Evolutionary conservation across 2,888 invertebrate genomes (phyloP).

Genomic region (Odontothrips loti): DNA sequence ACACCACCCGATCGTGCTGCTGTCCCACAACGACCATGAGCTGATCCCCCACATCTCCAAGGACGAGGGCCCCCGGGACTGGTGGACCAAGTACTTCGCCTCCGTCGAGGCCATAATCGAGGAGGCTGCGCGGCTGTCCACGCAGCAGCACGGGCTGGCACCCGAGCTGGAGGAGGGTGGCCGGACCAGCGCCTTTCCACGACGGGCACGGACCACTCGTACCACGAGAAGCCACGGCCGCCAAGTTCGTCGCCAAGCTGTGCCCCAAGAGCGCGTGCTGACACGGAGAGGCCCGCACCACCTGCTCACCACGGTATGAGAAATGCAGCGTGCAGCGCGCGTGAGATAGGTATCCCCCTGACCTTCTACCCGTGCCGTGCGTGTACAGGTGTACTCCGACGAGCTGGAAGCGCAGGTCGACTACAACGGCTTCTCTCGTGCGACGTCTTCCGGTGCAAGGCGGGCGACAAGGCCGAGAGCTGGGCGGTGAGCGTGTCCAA

Average conservation of each 20-base stretch:
- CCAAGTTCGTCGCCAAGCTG: conserved; percentile 57
- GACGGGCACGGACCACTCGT: conserved; percentile 24
- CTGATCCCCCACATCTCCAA: conserved; percentile 40
- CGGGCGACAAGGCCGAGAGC: conserved; percentile 74
- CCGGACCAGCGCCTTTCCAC: not conserved
- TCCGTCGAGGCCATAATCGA: conserved; percentile 77
- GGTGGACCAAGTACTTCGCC: conserved; percentile 95
- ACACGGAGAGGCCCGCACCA: conserved; percentile 50
- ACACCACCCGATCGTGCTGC: conserved; percentile 39
- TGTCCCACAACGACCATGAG: conserved; percentile 33
- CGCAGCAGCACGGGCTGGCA: conserved; percentile 11
- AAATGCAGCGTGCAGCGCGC: conserved; percentile 35
- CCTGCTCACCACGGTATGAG: conserved; percentile 58
- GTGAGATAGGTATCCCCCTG: not conserved
- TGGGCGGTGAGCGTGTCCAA: conserved; percentile 83
- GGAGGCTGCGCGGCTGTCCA: conserved; percentile 45
- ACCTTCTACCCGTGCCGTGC: not conserved
- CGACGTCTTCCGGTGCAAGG: conserved; percentile 80
- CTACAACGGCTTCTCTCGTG: conserved; percentile 77
- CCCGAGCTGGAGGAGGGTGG: not conserved
- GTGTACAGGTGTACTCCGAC: conserved; percentile 69
- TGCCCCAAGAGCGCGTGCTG: conserved; percentile 59
- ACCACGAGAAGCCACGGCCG: conserved; percentile 47
- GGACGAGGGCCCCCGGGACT: conserved; percentile 72
- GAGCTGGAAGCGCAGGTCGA: conserved; percentile 75